Evolutionary conservation across 2,888 invertebrate species (phyloP).

Genomic region (Diabrotica balteata): DNA sequence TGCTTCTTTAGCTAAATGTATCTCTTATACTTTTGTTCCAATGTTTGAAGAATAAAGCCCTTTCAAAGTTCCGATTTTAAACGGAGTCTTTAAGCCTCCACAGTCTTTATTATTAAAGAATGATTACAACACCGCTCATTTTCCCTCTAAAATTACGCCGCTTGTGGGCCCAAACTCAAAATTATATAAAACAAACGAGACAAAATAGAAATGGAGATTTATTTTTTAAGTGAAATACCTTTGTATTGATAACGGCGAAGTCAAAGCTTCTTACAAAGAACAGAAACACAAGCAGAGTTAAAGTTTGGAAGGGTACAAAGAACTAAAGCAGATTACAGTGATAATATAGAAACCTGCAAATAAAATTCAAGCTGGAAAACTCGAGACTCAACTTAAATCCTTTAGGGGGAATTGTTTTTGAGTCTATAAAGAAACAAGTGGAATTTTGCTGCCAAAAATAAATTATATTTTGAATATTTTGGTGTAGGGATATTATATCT

Average conservation of each 20-base stretch:
- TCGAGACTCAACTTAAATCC: not conserved
- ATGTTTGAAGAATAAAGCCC: too few relatives aligned
- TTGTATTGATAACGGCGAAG: not conserved
- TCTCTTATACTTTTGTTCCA: too few relatives aligned
- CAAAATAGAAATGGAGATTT: conserved; percentile 1
- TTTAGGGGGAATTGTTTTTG: not conserved
- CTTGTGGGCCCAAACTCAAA: not conserved
- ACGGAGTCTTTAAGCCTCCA: too few relatives aligned
- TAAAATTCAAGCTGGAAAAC: not conserved
- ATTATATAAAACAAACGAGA: not conserved
- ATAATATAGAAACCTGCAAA: not conserved
- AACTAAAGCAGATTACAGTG: not conserved
- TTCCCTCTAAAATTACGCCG: not conserved
- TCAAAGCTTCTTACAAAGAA: conserved; percentile 1
- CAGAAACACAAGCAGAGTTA: not conserved
- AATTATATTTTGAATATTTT: too few relatives aligned
- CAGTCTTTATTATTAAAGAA: too few relatives aligned
- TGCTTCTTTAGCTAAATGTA: too few relatives aligned
- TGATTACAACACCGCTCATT: too few relatives aligned
- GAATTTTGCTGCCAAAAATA: too few relatives aligned
- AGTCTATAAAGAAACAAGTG: too few relatives aligned
- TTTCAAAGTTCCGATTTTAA: too few relatives aligned
- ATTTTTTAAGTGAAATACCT: not conserved
- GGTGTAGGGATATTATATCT: too few relatives aligned
- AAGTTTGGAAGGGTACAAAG: not conserved